phyloP scores from a whole-genome alignment of 2,888 invertebrate genomes.

The Eilema griseolum region DNA sequence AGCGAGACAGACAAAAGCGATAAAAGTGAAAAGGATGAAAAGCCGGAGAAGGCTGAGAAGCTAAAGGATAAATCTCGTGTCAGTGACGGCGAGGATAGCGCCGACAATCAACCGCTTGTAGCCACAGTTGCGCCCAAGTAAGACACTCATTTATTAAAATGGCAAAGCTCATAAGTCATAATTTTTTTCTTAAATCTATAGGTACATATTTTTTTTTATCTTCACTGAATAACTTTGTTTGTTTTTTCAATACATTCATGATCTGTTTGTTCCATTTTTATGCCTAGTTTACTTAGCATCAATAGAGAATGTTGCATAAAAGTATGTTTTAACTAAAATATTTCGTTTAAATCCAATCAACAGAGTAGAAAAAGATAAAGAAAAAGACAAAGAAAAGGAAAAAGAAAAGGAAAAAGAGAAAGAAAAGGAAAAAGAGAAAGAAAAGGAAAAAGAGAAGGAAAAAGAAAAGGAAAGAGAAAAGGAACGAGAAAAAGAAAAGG shows the following conservation, averaged over 20 bases:
- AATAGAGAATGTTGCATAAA: too few species aligned
- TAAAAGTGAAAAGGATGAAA: constrained; percentile 77
- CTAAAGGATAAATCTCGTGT: constrained; percentile 71
- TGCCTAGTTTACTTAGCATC: too few species aligned
- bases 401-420: constrained; percentile 12
- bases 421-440: constrained; percentile 10
- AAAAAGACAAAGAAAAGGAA: constrained; percentile 30
- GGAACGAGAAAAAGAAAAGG: constrained; percentile 8
- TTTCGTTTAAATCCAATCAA: constrained; percentile 20
- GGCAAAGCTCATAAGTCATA: too few species aligned
- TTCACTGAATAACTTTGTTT: not conserved
- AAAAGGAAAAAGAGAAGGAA: constrained; percentile 7
- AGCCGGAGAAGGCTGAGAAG: constrained; percentile 71
- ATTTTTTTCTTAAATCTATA: not conserved
- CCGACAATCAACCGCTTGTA: constrained; percentile 82
- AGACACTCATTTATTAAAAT: constrained; percentile 37
- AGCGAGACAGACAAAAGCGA: constrained; percentile 82
- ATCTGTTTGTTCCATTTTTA: too few species aligned
- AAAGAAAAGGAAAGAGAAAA: constrained; percentile 24
- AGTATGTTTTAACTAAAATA: not conserved
- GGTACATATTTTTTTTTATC: not conserved
- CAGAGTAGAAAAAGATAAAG: constrained; percentile 57
- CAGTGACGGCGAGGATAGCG: constrained; percentile 82
- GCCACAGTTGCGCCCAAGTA: constrained; percentile 76
- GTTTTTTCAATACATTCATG: not conserved